These are phyloP conservation scores for Drosophila yooni DNA, from an alignment of 2,888 invertebrate genomes.

Conservation along the genomic window DNA sequence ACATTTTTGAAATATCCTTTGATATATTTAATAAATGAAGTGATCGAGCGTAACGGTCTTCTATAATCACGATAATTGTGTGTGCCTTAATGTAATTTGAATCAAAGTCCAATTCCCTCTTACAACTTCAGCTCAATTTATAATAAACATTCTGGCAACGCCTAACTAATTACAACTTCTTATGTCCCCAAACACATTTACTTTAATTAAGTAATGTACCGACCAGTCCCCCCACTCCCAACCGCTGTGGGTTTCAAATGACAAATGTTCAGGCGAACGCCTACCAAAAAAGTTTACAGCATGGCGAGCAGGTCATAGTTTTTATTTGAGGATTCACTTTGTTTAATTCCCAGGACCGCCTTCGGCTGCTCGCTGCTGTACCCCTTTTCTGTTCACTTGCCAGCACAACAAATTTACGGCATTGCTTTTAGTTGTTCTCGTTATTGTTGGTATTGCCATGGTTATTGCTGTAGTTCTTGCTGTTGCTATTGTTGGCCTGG, in stretches of 20 bases:
- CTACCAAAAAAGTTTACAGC: constrained; percentile 74
- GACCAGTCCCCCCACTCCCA: constrained; percentile 17
- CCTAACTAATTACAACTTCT: constrained; percentile 66
- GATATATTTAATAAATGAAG: constrained; percentile 1
- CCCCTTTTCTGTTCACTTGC: constrained; percentile 48
- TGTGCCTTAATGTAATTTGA: constrained; percentile 18
- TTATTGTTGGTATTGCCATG: constrained; percentile 42
- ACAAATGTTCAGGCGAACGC: constrained; percentile 68
- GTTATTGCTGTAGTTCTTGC: constrained; percentile 18
- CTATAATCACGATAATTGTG: constrained; percentile 14
- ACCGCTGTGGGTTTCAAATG: constrained; percentile 51
- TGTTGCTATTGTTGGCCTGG: constrained; percentile 48
- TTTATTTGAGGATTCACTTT: constrained; percentile 64
- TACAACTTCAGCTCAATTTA: constrained; percentile 35
- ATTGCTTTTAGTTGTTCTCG: constrained; percentile 74
- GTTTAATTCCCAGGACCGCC: constrained; percentile 19
- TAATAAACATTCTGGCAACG: constrained; percentile 47
- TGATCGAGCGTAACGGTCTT: not conserved
- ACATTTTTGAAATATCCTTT: not conserved
- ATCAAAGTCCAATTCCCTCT: constrained; percentile 22
- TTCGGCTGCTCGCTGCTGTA: not conserved
- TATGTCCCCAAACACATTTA: constrained; percentile 68
- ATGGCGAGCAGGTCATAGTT: constrained; percentile 73
- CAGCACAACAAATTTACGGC: constrained; percentile 76
- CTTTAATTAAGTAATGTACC: constrained; percentile 74